These are phyloP conservation scores for Lethrus apterus DNA, from an alignment of 1,140 invertebrate genomes.

Conservation along the genomic window DNA sequence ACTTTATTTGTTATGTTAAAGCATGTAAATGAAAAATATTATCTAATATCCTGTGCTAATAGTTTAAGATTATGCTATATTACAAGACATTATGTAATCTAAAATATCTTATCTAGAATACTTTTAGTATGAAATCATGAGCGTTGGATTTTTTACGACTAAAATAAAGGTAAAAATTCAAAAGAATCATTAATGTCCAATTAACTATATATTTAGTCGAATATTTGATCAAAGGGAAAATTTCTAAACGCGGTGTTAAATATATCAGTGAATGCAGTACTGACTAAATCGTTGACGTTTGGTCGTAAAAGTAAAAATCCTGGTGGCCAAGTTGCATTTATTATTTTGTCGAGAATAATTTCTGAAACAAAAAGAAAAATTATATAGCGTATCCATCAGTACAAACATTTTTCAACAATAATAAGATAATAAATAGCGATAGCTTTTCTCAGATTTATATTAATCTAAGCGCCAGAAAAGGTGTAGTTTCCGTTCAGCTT, in stretches of 20 bases:
- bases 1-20: too few relatives aligned
- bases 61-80: background rate
- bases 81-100: background rate
- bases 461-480: too few relatives aligned
- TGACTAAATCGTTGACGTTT: slow-evolving; percentile 72
- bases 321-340: slow-evolving; percentile 69
- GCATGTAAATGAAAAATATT: too few relatives aligned
- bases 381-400: too few relatives aligned
- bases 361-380: slow-evolving; percentile 48
- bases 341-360: slow-evolving; percentile 54
- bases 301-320: slow-evolving; percentile 63
- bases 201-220: background rate
- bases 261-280: slow-evolving; percentile 71
- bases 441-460: too few relatives aligned
- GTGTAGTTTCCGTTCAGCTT: too few relatives aligned
- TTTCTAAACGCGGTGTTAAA: slow-evolving; percentile 64
- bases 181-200: slow-evolving; percentile 2
- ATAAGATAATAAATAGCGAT: too few relatives aligned
- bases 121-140: background rate
- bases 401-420: too few relatives aligned
- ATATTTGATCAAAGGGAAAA: slow-evolving; percentile 41
- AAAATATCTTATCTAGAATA: too few relatives aligned
- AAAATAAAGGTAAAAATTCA: background rate
- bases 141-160: background rate
- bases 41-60: too few relatives aligned